Conservation (phyloP, 2,888 invertebrate genomes). For the Synergus itoensis region DNA sequence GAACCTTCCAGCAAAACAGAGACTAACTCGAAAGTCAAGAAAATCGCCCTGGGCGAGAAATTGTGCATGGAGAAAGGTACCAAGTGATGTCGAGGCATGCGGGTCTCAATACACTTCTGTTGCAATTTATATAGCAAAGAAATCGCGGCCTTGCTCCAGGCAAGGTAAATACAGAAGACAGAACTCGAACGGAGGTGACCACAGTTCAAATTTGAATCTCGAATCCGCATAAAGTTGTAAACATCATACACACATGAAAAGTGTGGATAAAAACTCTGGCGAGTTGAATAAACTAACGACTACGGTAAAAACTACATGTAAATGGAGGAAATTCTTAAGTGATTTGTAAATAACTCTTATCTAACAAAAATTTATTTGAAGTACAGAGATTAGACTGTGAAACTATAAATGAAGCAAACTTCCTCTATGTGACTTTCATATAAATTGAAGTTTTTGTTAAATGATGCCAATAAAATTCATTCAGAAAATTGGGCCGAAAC, state of each 20-base stretch:
- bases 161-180: constrained; percentile 65
- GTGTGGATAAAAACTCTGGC: too few relatives aligned
- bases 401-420: too few relatives aligned
- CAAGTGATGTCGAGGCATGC: constrained; percentile 45
- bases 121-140: constrained; percentile 69
- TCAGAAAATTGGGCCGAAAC: too few relatives aligned
- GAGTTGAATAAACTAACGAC: neutral
- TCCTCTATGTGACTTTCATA: too few relatives aligned
- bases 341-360: neutral
- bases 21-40: constrained; percentile 36
- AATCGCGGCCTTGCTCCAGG: constrained; percentile 73
- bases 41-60: constrained; percentile 49
- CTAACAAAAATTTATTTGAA: too few relatives aligned
- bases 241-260: too few relatives aligned
- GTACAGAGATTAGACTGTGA: too few relatives aligned
- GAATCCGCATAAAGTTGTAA: neutral
- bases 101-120: constrained; percentile 53
- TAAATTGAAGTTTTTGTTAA: too few relatives aligned
- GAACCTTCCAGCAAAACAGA: neutral
- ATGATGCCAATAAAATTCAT: too few relatives aligned
- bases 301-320: neutral
- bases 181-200: neutral
- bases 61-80: constrained; percentile 51
- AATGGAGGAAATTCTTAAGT: neutral
- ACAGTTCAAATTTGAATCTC: neutral